Conservation (phyloP, 2,113 vertebrate species). For the Aldabrachelys gigantea region DNA sequence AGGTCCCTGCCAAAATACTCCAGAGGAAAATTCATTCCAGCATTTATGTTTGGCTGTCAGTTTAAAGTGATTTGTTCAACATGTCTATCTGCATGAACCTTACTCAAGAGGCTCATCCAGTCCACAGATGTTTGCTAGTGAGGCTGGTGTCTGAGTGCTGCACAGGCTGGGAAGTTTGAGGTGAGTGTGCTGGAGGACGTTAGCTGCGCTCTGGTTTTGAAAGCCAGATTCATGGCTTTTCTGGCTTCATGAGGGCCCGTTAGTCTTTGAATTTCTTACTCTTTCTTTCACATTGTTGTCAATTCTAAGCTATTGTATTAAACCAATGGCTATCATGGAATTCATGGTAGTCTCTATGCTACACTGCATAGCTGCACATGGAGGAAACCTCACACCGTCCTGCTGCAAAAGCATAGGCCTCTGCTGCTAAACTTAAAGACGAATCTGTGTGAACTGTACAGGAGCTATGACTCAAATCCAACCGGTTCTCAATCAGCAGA, state of each 20-base stretch:
- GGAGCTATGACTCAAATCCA: not conserved
- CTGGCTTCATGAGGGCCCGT: not conserved
- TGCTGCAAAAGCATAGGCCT: not conserved
- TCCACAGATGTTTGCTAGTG: conserved; percentile 46
- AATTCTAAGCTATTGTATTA: not conserved
- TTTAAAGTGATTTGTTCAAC: conserved; percentile 21
- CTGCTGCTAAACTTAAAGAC: not conserved
- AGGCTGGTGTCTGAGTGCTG: not conserved
- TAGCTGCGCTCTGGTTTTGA: not conserved
- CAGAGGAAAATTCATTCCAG: not conserved
- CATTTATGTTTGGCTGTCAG: not conserved
- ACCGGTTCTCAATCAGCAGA: rapidly evolving
- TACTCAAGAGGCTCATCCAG: conserved; percentile 23
- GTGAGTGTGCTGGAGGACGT: not conserved
- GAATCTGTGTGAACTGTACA: not conserved
- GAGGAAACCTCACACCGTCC: not conserved
- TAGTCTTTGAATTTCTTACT: rapidly evolving
- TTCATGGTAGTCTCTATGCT: rapidly evolving
- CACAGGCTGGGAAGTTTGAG: rapidly evolving
- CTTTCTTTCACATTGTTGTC: not conserved
- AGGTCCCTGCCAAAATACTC: not conserved
- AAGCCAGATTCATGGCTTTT: not conserved
- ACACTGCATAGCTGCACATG: not conserved
- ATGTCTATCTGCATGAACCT: not conserved
- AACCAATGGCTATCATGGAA: not conserved